Conservation (phyloP, 92 coral and sea anemone genomes). For the Isaurus tuberculatus region DNA sequence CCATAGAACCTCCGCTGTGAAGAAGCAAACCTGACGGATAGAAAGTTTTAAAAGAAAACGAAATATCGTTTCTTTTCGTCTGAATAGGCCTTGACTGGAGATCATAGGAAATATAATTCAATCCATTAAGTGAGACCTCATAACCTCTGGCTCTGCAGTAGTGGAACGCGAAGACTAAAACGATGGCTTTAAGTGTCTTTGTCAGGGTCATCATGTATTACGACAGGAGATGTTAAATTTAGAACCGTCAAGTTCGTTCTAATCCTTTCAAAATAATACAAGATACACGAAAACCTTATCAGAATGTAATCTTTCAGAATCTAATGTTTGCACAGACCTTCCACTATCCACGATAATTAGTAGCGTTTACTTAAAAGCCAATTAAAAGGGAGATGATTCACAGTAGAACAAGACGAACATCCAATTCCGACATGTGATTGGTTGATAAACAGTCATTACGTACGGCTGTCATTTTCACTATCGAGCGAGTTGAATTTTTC, state of each 20-base stretch:
- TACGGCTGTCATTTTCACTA: slow-evolving; percentile 14
- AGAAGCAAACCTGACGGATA: slow-evolving; percentile 81
- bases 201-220: slow-evolving; percentile 6
- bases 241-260: slow-evolving; percentile 4
- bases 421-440: slow-evolving; percentile 8
- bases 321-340: slow-evolving; percentile 39
- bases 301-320: slow-evolving; percentile 18
- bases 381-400: slow-evolving; percentile 26
- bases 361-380: slow-evolving; percentile 37
- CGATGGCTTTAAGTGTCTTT: not conserved
- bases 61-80: slow-evolving; percentile 59
- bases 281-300: slow-evolving; percentile 25
- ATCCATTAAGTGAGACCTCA: slow-evolving; percentile 71
- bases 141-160: slow-evolving; percentile 49
- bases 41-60: slow-evolving; percentile 84
- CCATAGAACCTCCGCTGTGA: slow-evolving; percentile 86
- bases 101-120: slow-evolving; percentile 72
- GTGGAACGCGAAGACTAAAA: slow-evolving; percentile 16
- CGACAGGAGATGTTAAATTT: slow-evolving; percentile 2
- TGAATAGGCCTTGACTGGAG: slow-evolving; percentile 69
- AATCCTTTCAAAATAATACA: not conserved
- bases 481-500: slow-evolving; percentile 13
- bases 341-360: slow-evolving; percentile 23
- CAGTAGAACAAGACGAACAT: not conserved
- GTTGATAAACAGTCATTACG: not conserved